Conservation (phyloP, 23 tunicate species). For the Phallusia fumigata region DNA sequence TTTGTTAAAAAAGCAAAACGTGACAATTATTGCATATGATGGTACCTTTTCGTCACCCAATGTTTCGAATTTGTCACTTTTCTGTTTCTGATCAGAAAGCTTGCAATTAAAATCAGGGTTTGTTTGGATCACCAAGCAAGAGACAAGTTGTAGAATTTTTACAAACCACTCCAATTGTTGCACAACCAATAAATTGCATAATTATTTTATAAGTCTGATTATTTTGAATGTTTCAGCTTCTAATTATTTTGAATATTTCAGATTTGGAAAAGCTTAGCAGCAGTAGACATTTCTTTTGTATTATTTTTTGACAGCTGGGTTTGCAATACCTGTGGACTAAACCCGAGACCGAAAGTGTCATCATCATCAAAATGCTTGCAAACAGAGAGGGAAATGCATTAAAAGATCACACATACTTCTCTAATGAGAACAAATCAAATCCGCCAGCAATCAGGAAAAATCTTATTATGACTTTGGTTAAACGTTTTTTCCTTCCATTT, state of each 20-base stretch:
- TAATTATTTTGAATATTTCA: too few species aligned
- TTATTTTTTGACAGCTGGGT: too few species aligned
- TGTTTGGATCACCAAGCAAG: background rate
- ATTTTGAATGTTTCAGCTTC: too few species aligned
- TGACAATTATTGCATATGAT: too few species aligned
- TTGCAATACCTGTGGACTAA: conserved; percentile 6
- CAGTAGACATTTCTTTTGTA: too few species aligned
- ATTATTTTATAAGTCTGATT: background rate
- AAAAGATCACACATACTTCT: background rate
- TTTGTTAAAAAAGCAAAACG: too few species aligned
- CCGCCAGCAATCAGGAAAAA: too few species aligned
- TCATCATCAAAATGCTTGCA: background rate
- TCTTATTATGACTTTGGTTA: too few species aligned
- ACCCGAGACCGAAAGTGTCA: background rate
- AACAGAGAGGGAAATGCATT: background rate
- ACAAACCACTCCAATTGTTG: background rate
- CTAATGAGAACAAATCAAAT: too few species aligned
- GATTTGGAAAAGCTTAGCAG: too few species aligned
- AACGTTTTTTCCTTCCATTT: too few species aligned
- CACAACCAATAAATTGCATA: background rate
- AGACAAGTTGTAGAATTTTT: background rate
- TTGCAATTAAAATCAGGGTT: background rate
- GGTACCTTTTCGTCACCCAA: background rate
- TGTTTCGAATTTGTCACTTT: background rate
- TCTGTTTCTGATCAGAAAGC: background rate